A percentile compares a stretch with the other conserved stretches of the same genome.
phyloP scores from a whole-genome alignment of 1,140 invertebrate genomes.

The Drosophila lini region DNA sequence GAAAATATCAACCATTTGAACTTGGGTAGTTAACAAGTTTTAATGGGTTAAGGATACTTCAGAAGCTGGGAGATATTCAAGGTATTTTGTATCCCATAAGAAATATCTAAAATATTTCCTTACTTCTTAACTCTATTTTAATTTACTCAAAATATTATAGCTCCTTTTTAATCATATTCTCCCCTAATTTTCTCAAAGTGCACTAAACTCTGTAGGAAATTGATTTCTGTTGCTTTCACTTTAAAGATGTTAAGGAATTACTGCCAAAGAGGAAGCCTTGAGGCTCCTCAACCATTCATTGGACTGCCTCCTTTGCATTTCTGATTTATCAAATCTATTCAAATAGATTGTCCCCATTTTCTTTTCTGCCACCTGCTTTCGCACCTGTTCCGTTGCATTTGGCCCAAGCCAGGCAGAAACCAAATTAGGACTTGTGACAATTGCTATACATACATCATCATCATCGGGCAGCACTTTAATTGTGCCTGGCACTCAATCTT shows the following conservation, averaged over 20 bases:
- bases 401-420: slow-evolving; percentile 39
- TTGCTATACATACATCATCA: slow-evolving; percentile 73
- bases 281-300: slow-evolving; percentile 2
- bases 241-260: slow-evolving; percentile 1
- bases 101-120: background rate
- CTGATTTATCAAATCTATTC: slow-evolving; percentile 24
- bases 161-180: background rate
- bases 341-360: slow-evolving; percentile 8
- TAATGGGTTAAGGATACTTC: background rate
- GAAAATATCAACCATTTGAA: slow-evolving; percentile 17
- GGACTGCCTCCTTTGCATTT: background rate
- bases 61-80: too few relatives aligned
- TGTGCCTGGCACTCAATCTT: slow-evolving; percentile 83
- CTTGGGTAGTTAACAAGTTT: slow-evolving; percentile 12
- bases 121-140: background rate
- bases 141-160: background rate
- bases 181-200: background rate
- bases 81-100: background rate
- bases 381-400: slow-evolving; percentile 49
- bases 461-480: slow-evolving; percentile 69
- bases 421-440: slow-evolving; percentile 79
- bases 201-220: background rate
- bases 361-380: slow-evolving; percentile 21
- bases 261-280: slow-evolving; percentile 11
- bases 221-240: slow-evolving; percentile 19